Evolutionary conservation across 2,888 invertebrate genomes (phyloP), one percentile per base, ranked within the genome.

Genomic region (Amphimallon solstitiale): DNA sequence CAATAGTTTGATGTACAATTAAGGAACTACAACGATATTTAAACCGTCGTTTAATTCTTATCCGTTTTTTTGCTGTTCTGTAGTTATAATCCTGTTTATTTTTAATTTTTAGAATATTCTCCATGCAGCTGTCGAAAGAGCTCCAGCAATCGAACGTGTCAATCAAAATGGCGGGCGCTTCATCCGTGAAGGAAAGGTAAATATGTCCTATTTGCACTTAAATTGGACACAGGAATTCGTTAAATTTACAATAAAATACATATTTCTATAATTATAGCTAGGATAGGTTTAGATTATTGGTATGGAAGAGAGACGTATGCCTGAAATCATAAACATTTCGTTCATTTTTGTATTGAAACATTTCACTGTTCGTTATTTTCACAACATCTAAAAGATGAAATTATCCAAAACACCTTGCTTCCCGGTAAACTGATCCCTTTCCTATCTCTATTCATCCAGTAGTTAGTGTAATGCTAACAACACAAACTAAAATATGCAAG

Each of bases 171-270:
- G 98, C 79, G 97, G 97, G 76, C 90, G 95, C 82, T 94, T 93
- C 84, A 96, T 98, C 79, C 90, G 97, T 72, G 98, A 98, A 87
- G 97, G 97, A 78, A 97, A 97, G 96, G 97, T 98, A 92, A 90
- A 34, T 54, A 34, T 34, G 10, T 7, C 3, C 19, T 19, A 19
- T 48, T 19, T 17, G n/a, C 19, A 23, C 7, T 21, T 17, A 23
- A 48, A 17, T 17, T 19, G 19, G 10, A 48, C 19, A 56, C 21
- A 43, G 12, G 45, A 45, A 64, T 19, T 17, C 12, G 34, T 23
- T 64, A 64, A 35, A 52, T 29, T 17, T 56, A 37, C 40, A 63
- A 17, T 61, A 45, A 45, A 17, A 17, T 59, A 12, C 29, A 49
- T 14, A 48, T 19, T 49, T 49, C n/a, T n/a, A 6, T 19, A 29